Percentiles rank a stretch among this genome's conserved stretches.
phyloP scores from a whole-genome alignment of 1,140 invertebrate genomes.

The Nomia melanderi region DNA sequence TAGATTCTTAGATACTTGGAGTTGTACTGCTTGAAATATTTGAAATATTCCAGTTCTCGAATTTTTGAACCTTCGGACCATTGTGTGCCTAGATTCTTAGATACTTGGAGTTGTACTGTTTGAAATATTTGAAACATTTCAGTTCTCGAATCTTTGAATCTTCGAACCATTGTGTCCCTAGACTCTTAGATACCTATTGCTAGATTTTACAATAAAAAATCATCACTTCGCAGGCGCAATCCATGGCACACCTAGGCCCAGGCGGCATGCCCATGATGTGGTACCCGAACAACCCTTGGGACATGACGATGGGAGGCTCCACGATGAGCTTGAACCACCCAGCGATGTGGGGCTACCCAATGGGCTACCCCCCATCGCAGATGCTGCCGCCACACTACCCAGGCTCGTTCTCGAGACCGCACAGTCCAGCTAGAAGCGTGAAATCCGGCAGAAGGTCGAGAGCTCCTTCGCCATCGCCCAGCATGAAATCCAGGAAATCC shows the following conservation, averaged over 20 bases:
- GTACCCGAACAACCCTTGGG: conserved; percentile 79
- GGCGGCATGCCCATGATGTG: conserved; percentile 76
- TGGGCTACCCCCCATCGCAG: conserved; percentile 77
- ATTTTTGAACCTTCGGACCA: too few species aligned
- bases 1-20: too few species aligned
- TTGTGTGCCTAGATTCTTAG: too few species aligned
- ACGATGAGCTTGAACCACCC: conserved; percentile 77
- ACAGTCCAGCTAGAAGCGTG: conserved; percentile 79
- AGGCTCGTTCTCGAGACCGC: conserved; percentile 71
- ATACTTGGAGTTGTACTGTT: too few species aligned
- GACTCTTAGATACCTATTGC: too few species aligned
- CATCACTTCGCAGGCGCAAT: conserved; percentile 83
- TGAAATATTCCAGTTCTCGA: too few species aligned
- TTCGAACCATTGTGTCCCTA: too few species aligned
- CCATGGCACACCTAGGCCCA: conserved; percentile 84
- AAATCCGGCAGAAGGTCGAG: conserved; percentile 79
- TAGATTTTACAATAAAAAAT: neutral
- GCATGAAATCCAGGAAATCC: conserved; percentile 85
- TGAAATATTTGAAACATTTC: too few species aligned
- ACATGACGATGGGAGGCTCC: conserved; percentile 74
- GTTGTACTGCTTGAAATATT: too few species aligned
- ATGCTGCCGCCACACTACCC: conserved; percentile 81
- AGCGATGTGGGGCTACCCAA: conserved; percentile 73
- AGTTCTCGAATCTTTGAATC: too few species aligned
- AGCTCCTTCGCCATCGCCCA: conserved; percentile 86